Evolutionary conservation across 2,888 invertebrate genomes (phyloP).

Genomic region (Vesta saturnalis): DNA sequence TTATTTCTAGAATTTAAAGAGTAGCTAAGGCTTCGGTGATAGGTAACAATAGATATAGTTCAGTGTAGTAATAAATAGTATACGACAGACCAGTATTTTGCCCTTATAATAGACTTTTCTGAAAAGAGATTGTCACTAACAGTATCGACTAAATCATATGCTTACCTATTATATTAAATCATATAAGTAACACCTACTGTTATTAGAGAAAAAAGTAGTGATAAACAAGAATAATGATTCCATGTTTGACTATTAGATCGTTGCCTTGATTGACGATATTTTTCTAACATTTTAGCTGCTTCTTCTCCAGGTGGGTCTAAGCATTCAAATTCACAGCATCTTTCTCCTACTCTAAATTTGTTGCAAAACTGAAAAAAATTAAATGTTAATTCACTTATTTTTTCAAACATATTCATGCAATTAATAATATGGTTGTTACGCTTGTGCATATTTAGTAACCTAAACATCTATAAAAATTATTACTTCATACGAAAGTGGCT

Average conservation of each 20-base stretch:
- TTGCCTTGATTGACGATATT: constrained; percentile 48
- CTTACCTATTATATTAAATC: not conserved
- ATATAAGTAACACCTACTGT: constrained; percentile 6
- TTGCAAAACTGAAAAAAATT: constrained; percentile 76
- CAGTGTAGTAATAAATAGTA: constrained; percentile 5
- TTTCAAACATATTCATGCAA: too few species aligned
- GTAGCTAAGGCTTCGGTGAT: not conserved
- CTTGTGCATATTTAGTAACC: too few species aligned
- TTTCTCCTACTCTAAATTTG: constrained; percentile 82
- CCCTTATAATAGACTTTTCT: not conserved
- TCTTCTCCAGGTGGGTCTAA: constrained; percentile 80
- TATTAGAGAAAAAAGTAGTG: constrained; percentile 6
- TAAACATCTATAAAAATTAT: too few species aligned
- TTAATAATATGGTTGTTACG: too few species aligned
- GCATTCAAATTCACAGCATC: constrained; percentile 92
- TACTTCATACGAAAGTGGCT: too few species aligned
- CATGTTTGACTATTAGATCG: constrained; percentile 24
- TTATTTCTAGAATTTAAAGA: constrained; percentile 2
- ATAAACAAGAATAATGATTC: constrained; percentile 11
- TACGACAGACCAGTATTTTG: not conserved
- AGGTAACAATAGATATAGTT: constrained; percentile 5
- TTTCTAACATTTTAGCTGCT: constrained; percentile 54
- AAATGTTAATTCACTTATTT: not conserved
- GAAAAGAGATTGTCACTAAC: not conserved
- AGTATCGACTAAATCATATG: not conserved